phyloP scores from a whole-genome alignment of 2,888 invertebrate species.

The Dynastes grantii region DNA sequence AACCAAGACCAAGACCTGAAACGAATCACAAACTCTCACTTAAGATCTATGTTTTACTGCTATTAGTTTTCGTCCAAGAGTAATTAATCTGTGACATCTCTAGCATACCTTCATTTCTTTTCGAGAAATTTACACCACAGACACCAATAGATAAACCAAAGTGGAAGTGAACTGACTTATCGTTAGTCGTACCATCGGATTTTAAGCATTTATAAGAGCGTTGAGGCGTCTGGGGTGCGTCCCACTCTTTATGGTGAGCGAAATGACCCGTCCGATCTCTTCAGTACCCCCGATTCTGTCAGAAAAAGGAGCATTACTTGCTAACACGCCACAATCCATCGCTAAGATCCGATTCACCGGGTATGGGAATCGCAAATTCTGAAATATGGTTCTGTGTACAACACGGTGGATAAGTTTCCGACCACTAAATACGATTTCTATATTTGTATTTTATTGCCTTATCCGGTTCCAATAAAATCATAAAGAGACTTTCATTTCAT shows the following conservation, averaged over 20 bases:
- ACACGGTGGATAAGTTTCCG: too few relatives aligned
- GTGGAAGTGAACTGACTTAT: not conserved
- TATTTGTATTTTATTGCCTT: too few relatives aligned
- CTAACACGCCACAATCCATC: not conserved
- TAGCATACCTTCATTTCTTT: conserved; percentile 34
- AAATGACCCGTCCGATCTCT: conserved; percentile 1
- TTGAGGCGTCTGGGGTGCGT: conserved; percentile 29
- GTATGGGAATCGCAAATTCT: conserved; percentile 27
- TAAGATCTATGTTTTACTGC: not conserved
- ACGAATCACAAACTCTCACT: conserved; percentile 26
- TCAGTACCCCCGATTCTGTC: conserved; percentile 11
- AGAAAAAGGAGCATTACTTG: not conserved
- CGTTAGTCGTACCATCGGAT: conserved; percentile 23
- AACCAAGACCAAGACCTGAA: conserved; percentile 28
- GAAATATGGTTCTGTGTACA: not conserved
- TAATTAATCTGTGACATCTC: too few relatives aligned
- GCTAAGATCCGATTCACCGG: conserved; percentile 14
- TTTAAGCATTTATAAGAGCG: conserved; percentile 37
- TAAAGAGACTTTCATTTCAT: too few relatives aligned
- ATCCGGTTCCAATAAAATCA: too few relatives aligned
- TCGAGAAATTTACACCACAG: not conserved
- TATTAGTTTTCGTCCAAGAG: not conserved
- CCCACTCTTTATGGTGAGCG: conserved; percentile 41
- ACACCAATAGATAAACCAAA: not conserved
- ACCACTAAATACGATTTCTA: too few relatives aligned